Evolutionary conservation across 2,888 invertebrate genomes (phyloP).

Genomic region (Temnothorax rugatulus): DNA sequence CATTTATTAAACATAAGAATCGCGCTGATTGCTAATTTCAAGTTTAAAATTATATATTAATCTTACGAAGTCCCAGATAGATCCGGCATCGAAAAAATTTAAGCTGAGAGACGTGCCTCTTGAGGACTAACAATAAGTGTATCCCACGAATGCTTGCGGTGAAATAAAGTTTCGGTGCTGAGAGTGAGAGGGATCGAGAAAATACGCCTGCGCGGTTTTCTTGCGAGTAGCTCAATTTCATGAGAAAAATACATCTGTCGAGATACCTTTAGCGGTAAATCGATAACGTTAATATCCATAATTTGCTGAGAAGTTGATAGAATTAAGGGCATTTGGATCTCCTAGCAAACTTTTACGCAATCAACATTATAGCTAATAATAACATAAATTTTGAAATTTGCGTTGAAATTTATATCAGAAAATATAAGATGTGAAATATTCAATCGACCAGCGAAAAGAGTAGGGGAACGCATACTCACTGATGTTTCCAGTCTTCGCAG

Average conservation of each 20-base stretch:
- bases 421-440: not conserved
- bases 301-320: not conserved
- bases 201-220: not conserved
- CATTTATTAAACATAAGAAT: not conserved
- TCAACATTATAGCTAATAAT: not conserved
- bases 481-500: not conserved
- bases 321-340: not conserved
- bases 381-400: not conserved
- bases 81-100: not conserved
- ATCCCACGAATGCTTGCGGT: not conserved
- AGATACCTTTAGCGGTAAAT: not conserved
- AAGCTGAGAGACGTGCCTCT: not conserved
- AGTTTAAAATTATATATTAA: too few relatives aligned
- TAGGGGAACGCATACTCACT: not conserved
- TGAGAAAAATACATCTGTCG: not conserved
- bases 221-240: not conserved
- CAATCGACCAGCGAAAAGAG: too few relatives aligned
- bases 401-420: not conserved
- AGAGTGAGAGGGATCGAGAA: too few relatives aligned
- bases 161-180: not conserved
- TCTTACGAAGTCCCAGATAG: too few relatives aligned
- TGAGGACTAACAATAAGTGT: not conserved
- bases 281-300: not conserved
- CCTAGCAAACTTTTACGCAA: not conserved
- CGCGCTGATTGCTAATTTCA: not conserved